These are phyloP conservation scores for Eubasilissa regina DNA, from an alignment of 1,140 invertebrate species.

Conservation along the genomic window DNA sequence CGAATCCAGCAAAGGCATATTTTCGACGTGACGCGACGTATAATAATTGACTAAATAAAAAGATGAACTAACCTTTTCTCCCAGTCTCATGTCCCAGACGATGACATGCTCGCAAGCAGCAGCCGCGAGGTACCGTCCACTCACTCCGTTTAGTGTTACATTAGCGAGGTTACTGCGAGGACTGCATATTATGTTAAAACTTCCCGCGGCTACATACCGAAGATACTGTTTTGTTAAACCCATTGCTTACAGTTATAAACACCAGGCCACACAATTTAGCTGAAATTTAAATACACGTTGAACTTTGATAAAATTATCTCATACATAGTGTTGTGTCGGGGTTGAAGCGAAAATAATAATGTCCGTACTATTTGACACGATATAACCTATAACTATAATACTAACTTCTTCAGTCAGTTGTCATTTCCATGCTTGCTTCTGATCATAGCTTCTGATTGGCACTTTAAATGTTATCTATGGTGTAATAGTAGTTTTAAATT, in stretches of 20 bases:
- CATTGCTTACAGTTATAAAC: conserved; percentile 74
- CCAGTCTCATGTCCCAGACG: conserved; percentile 93
- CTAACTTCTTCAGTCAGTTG: background rate
- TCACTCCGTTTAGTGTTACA: conserved; percentile 81
- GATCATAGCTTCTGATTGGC: too few species aligned
- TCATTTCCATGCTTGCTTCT: conserved; percentile 1
- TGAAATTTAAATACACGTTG: background rate
- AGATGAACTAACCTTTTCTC: conserved; percentile 82
- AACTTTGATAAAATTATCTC: background rate
- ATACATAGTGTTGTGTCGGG: background rate
- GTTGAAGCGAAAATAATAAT: background rate
- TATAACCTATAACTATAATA: too few species aligned
- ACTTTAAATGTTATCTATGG: too few species aligned
- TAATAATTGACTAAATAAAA: too few species aligned
- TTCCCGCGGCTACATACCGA: conserved; percentile 85
- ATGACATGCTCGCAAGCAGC: conserved; percentile 94
- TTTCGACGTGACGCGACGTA: too few species aligned
- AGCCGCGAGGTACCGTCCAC: conserved; percentile 88
- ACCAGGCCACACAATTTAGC: background rate
- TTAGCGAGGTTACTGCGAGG: conserved; percentile 84
- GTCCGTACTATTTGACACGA: background rate
- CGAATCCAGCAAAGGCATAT: too few species aligned
- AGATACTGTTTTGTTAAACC: conserved; percentile 98
- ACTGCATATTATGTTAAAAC: conserved; percentile 91
- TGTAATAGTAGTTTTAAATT: too few species aligned